A percentile compares a stretch with the other conserved stretches of the same genome.
These are phyloP conservation scores for Drosophila kanapiae DNA, from an alignment of 1,140 invertebrate genomes.

Conservation along the genomic window DNA sequence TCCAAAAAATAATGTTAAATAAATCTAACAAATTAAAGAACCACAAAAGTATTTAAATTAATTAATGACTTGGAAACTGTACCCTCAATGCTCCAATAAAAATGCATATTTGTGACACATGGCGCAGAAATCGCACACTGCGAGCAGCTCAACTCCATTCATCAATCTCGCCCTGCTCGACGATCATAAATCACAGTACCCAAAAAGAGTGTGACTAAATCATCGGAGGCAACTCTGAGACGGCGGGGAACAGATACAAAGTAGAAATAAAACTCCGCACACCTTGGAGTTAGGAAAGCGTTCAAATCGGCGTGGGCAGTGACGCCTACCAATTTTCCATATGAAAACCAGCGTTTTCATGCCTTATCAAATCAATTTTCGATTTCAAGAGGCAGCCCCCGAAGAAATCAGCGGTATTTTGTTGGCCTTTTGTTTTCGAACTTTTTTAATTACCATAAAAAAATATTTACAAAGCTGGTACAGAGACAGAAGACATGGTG, in stretches of 20 bases:
- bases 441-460: conserved; percentile 73
- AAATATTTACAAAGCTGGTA: conserved; percentile 25
- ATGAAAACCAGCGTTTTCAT: conserved; percentile 52
- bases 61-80: conserved; percentile 13
- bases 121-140: conserved; percentile 31
- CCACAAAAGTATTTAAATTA: not conserved
- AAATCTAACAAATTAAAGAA: conserved; percentile 2
- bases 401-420: conserved; percentile 57
- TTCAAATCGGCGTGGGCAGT: conserved; percentile 59
- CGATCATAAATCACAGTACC: conserved; percentile 35
- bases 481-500: not conserved
- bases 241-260: conserved; percentile 2
- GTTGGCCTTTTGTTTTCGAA: conserved; percentile 56
- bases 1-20: not conserved
- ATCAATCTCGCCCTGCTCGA: conserved; percentile 35
- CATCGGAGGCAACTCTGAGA: conserved; percentile 20
- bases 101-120: conserved; percentile 46
- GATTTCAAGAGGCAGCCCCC: conserved; percentile 32
- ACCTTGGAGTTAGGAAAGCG: conserved; percentile 56
- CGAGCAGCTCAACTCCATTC: conserved; percentile 39
- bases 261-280: conserved; percentile 20
- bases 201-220: conserved; percentile 52
- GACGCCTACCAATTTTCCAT: conserved; percentile 66
- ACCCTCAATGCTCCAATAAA: conserved; percentile 23
- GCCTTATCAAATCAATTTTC: conserved; percentile 74